A percentile compares a stretch with the other conserved stretches of the same genome.
These are phyloP conservation scores for Nerophis lumbriciformis DNA, from an alignment of 2,113 vertebrate genomes.

Conservation along the genomic window DNA sequence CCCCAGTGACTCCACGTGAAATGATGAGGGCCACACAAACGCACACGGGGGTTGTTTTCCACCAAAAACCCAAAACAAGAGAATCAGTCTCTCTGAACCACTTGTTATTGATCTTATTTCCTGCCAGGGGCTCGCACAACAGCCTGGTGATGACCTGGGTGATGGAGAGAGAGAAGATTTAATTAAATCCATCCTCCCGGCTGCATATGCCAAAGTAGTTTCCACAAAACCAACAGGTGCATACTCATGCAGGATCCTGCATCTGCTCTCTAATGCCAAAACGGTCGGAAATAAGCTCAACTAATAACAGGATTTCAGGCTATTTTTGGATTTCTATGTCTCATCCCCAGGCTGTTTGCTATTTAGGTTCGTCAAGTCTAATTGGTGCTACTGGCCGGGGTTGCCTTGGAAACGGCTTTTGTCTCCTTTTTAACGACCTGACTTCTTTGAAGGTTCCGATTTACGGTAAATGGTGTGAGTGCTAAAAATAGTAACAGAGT, in stretches of 20 bases:
- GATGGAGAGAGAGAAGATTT: constrained; percentile 23
- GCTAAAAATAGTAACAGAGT: neutral
- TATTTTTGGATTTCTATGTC: constrained; percentile 20
- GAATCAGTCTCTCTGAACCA: constrained; percentile 34
- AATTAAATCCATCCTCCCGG: constrained; percentile 27
- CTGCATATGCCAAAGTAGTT: constrained; percentile 10
- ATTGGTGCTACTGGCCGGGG: constrained; percentile 46
- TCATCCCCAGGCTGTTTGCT: constrained; percentile 11
- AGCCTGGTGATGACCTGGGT: constrained; percentile 3
- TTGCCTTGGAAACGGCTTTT: constrained; percentile 60
- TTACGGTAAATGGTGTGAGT: constrained; percentile 14
- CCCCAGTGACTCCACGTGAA: constrained; percentile 22
- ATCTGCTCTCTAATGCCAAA: neutral
- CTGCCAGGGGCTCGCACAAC: constrained; percentile 24
- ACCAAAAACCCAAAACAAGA: constrained; percentile 26
- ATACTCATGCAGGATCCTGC: neutral
- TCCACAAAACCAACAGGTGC: constrained; percentile 22
- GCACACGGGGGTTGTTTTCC: constrained; percentile 5
- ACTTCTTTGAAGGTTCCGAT: constrained; percentile 41
- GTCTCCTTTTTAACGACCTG: constrained; percentile 29
- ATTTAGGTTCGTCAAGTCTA: constrained; percentile 38
- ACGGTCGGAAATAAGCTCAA: neutral
- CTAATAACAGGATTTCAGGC: neutral
- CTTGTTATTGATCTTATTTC: constrained; percentile 50
- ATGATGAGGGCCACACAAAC: constrained; percentile 38